phyloP scores from a whole-genome alignment of 1,140 invertebrate genomes.

The Gyrodactylus bullatarudis region DNA sequence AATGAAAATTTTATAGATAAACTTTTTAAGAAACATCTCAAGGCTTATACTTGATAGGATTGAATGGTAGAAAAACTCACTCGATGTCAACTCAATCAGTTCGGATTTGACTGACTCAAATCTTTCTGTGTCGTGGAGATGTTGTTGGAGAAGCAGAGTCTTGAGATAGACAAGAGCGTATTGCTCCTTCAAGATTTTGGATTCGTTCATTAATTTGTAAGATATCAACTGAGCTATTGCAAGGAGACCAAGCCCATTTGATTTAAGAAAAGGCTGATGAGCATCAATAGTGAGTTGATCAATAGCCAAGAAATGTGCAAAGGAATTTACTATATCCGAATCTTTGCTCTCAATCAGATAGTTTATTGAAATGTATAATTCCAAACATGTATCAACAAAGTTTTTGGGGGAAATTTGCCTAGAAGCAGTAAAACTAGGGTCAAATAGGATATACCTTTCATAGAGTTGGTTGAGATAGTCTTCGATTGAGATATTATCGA shows the following conservation, averaged over 20 bases:
- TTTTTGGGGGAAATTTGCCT: not conserved
- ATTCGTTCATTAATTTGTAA: not conserved
- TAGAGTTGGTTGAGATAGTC: not conserved
- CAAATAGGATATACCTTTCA: not conserved
- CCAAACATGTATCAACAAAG: not conserved
- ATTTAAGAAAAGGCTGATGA: not conserved
- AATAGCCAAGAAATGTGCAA: not conserved
- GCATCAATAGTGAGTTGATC: not conserved
- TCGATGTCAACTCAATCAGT: not conserved
- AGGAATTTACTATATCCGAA: no score
- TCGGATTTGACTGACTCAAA: not conserved
- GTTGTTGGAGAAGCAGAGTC: not conserved
- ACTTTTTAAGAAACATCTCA: no score
- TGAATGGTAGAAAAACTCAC: not conserved
- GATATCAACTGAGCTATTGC: not conserved
- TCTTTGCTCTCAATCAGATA: no score
- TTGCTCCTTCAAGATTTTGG: not conserved
- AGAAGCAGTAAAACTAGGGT: not conserved
- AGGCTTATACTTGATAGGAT: no score
- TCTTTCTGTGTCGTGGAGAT: not conserved
- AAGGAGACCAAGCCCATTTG: not conserved
- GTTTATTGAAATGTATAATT: not conserved
- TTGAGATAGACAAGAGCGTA: not conserved
- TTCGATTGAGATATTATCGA: not conserved
- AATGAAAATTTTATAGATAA: no score